phyloP scores from a whole-genome alignment of 2,113 vertebrate species.

The Anas platyrhynchos region DNA sequence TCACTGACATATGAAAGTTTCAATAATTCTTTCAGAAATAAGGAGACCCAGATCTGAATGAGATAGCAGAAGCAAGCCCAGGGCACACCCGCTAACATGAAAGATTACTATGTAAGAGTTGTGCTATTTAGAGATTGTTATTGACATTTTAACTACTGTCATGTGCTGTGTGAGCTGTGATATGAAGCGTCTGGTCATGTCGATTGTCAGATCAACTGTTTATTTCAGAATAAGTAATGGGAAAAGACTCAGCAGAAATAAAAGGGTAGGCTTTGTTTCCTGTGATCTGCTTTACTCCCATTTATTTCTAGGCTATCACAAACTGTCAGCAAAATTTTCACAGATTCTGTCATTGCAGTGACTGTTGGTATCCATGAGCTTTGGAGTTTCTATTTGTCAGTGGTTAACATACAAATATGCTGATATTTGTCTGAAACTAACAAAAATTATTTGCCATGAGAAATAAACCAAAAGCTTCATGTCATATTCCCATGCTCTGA shows the following conservation, averaged over 20 bases:
- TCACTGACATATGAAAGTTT: slow-evolving; percentile 34
- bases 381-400: background rate
- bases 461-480: background rate
- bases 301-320: background rate
- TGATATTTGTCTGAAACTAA: background rate
- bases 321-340: slow-evolving; percentile 2
- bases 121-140: background rate
- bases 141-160: slow-evolving; percentile 14
- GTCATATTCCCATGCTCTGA: background rate
- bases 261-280: background rate
- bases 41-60: slow-evolving; percentile 26
- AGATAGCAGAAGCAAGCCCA: background rate
- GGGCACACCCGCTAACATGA: background rate
- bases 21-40: slow-evolving; percentile 43
- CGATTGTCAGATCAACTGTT: background rate
- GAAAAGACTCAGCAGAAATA: background rate
- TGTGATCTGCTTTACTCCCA: background rate
- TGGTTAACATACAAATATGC: background rate
- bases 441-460: background rate
- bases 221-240: background rate
- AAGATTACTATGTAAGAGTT: background rate
- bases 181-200: background rate
- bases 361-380: background rate
- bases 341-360: background rate
- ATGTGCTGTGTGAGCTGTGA: background rate